Evolutionary conservation across 2,797 vertebrate species (phyloP), one percentile per base, ranked within the genome.

Genomic region (Neosilurus hyrtlii): DNA sequence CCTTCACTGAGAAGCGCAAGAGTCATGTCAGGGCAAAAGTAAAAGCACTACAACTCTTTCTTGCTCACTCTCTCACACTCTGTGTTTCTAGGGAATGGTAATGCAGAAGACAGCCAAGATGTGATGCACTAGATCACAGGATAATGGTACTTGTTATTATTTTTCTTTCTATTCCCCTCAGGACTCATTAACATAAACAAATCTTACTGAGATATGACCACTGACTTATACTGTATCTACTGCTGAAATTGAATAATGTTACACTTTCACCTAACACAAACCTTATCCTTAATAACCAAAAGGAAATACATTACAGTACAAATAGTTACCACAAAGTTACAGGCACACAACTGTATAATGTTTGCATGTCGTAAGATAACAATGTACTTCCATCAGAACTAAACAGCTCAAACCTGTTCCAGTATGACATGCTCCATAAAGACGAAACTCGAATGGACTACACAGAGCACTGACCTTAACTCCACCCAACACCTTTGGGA

Each of bases 11-110:
- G 75, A 86, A 82, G 65, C 3, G 22, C 54, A 62, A 56, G 51
- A 72, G 65, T 82, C 84, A 80, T 70, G 56, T 83, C 79, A 52
- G 71, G 24, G 51, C 68, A 82, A 26, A 74, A 81, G 79, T 57
- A 85, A 70, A 59, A 7, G 66, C 52, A 51, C 1, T n/a, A 43
- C 4, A 14, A 4, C 8, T 37, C 26, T 30, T 24, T 30, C 70
- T 54, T 10, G 51, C 71, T 26, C 51, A 18, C 15, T 54, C 43
- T 24, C 67, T 22, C 15, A 37, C 68, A 43, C 68, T 70, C 35
- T 35, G 18, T 59, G 18, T 3, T n/a, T 63, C 16, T 67, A 67
- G n/a, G 26, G 22, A 52, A 81, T 7, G 2, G 79, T 57, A 71
- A 61, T 35, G 12, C 20, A 22, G 15, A 72, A 61, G 15, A 15